These are phyloP conservation scores for Cyprinella venusta DNA, from an alignment of 2,797 vertebrate species.

Conservation along the genomic window DNA sequence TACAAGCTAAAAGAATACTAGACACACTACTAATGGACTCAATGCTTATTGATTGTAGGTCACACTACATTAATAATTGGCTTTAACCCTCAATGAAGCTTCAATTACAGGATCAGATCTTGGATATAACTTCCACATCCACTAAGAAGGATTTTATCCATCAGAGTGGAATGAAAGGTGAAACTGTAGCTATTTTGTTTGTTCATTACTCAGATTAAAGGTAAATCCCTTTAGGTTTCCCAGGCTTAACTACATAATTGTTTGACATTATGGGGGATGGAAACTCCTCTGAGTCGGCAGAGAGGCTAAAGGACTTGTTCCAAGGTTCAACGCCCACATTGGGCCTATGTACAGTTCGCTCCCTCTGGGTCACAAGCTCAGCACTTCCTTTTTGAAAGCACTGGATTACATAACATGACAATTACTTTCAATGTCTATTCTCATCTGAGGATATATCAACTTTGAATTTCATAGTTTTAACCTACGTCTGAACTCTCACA, in stretches of 20 bases:
- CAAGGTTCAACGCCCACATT: neutral
- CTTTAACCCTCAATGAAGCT: conserved; percentile 20
- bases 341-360: conserved; percentile 21
- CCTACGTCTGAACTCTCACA: neutral
- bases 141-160: neutral
- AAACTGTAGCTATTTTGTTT: conserved; percentile 26
- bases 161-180: conserved; percentile 19
- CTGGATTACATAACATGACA: conserved; percentile 36
- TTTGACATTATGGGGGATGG: conserved; percentile 28
- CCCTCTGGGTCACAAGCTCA: conserved; percentile 34
- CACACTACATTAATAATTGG: neutral
- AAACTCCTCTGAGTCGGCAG: conserved; percentile 33
- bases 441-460: conserved; percentile 1
- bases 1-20: neutral
- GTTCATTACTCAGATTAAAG: conserved; percentile 38
- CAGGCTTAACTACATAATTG: conserved; percentile 40
- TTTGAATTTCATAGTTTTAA: conserved; percentile 13
- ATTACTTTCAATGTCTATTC: conserved; percentile 25
- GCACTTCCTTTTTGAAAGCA: conserved; percentile 29
- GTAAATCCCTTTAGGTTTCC: conserved; percentile 41
- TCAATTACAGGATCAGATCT: conserved; percentile 6
- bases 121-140: neutral
- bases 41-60: conserved; percentile 17
- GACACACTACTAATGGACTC: neutral
- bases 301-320: conserved; percentile 37